phyloP scores from a whole-genome alignment of 2,888 invertebrate genomes.

The Melanophora roralis region DNA sequence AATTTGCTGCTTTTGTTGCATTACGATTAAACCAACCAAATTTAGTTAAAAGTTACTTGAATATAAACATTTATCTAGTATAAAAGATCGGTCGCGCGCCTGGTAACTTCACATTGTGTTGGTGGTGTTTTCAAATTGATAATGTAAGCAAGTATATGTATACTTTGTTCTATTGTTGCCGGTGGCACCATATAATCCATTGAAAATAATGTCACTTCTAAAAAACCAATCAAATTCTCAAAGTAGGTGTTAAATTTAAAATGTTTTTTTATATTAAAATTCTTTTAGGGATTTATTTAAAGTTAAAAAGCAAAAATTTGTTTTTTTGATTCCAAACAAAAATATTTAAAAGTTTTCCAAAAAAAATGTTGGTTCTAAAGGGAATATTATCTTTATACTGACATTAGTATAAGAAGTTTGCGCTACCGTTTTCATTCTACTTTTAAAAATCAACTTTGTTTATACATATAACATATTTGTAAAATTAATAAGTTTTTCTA shows the following conservation, averaged over 20 bases:
- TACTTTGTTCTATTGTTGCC: slow-evolving; percentile 25
- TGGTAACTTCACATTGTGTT: slow-evolving; percentile 39
- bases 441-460: no score
- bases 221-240: slow-evolving; percentile 35
- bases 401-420: no score
- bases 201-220: slow-evolving; percentile 43
- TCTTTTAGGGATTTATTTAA: slow-evolving; percentile 46
- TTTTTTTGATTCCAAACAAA: no score
- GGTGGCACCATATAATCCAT: slow-evolving; percentile 31
- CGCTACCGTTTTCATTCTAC: no score
- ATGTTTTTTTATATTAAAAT: slow-evolving; percentile 42
- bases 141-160: slow-evolving; percentile 54
- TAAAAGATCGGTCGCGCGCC: slow-evolving; percentile 14
- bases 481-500: no score
- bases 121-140: slow-evolving; percentile 58
- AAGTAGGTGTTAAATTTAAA: slow-evolving; percentile 57
- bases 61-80: not conserved
- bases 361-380: no score
- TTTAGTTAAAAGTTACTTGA: slow-evolving; percentile 47
- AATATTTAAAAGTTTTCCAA: no score
- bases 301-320: no score
- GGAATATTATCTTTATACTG: no score
- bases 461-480: no score
- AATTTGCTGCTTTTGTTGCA: slow-evolving; percentile 6
- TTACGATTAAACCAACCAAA: slow-evolving; percentile 36